A percentile compares a stretch with the other conserved stretches of the same genome.
Evolutionary conservation across 2,888 invertebrate species (phyloP).

Genomic region (Agrotis clavis): DNA sequence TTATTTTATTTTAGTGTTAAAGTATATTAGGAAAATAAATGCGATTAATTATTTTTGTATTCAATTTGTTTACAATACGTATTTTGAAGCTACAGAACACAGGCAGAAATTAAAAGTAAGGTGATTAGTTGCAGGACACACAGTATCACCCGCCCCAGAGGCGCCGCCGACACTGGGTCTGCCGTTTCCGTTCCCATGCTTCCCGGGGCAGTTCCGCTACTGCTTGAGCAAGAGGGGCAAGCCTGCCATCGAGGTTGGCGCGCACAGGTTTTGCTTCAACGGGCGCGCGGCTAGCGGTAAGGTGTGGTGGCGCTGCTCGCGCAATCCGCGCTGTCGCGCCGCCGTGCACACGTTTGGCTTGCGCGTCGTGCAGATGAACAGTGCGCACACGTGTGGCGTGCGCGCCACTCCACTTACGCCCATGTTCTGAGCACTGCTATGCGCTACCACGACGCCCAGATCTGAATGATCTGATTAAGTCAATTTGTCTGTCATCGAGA

Average conservation of each 20-base stretch:
- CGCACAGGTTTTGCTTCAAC: conserved; percentile 89
- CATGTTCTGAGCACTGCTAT: conserved; percentile 79
- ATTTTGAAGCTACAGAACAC: conserved; percentile 10
- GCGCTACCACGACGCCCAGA: conserved; percentile 25
- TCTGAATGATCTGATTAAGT: conserved; percentile 63
- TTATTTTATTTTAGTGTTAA: conserved; percentile 33
- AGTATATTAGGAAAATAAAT: conserved; percentile 1
- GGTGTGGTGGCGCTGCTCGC: conserved; percentile 89
- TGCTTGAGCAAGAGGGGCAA: conserved; percentile 89
- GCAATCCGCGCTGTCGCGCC: conserved; percentile 88
- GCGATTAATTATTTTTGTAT: background rate
- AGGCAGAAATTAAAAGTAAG: conserved; percentile 69
- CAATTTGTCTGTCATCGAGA: conserved; percentile 77
- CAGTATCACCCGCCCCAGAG: conserved; percentile 71
- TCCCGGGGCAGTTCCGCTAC: conserved; percentile 88
- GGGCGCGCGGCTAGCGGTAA: conserved; percentile 89
- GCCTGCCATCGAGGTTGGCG: conserved; percentile 88
- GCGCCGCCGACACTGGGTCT: conserved; percentile 84
- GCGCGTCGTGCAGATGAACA: conserved; percentile 89
- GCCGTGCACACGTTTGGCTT: conserved; percentile 89
- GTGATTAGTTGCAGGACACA: conserved; percentile 83
- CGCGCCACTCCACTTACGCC: conserved; percentile 87
- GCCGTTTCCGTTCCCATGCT: conserved; percentile 88
- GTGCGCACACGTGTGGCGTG: conserved; percentile 88
- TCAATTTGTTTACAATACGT: conserved; percentile 16